Conservation (phyloP, 2,797 vertebrate genomes). For the Heterohyrax brucei region DNA sequence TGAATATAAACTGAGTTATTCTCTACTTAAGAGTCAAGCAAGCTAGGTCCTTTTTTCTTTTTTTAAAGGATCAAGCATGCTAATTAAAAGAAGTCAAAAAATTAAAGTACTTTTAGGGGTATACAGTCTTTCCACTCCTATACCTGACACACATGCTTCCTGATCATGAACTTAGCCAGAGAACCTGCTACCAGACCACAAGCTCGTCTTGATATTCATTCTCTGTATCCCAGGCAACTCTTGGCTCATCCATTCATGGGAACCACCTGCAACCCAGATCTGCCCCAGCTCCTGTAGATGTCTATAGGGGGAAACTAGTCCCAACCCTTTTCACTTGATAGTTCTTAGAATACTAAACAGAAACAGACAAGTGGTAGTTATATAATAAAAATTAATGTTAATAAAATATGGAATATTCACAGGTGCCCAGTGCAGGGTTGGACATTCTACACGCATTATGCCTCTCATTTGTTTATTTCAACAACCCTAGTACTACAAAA, state of each 20-base stretch:
- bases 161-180: not conserved
- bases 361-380: not conserved
- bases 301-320: not conserved
- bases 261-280: not conserved
- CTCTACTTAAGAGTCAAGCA: not conserved
- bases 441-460: not conserved
- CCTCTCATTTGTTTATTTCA: not conserved
- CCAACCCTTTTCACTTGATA: not conserved
- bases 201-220: not conserved
- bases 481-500: too few species aligned
- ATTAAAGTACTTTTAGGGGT: not conserved
- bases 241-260: not conserved
- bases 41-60: slow-evolving; percentile 5
- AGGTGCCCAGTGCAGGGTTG: not conserved
- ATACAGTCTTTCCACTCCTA: not conserved
- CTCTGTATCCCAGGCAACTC: not conserved
- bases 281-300: not conserved
- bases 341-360: not conserved
- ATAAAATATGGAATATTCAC: not conserved
- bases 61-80: not conserved
- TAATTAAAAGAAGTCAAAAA: not conserved
- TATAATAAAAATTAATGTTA: not conserved
- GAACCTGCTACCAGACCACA: not conserved
- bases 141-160: not conserved
- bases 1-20: slow-evolving; percentile 49